phyloP scores from a whole-genome alignment of 35 echinoderm and acorn worm genomes.

The Ophioderma brevispina region DNA sequence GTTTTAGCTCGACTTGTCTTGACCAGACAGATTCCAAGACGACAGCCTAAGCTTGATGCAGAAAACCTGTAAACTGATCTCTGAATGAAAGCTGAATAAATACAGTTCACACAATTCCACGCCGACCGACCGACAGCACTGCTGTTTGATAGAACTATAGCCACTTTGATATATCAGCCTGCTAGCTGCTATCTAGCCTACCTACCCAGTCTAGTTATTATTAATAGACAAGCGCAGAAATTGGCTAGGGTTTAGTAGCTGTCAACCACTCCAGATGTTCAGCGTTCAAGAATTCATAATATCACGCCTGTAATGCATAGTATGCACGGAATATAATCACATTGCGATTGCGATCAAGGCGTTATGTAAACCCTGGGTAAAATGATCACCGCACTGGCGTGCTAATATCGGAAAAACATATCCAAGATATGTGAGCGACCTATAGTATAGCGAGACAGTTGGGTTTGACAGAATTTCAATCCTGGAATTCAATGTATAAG shows the following conservation, averaged over 20 bases:
- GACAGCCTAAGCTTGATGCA: background rate
- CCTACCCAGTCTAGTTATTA: constrained; percentile 3
- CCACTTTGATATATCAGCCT: background rate
- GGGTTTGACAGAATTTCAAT: no score
- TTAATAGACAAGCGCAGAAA: constrained; percentile 13
- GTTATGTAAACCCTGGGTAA: constrained; percentile 15
- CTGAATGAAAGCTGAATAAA: constrained; percentile 1
- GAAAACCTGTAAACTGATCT: constrained; percentile 8
- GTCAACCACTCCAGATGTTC: constrained; percentile 43
- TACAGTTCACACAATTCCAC: background rate
- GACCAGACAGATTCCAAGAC: background rate
- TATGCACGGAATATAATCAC: constrained; percentile 51
- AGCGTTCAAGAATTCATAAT: constrained; percentile 38
- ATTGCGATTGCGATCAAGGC: constrained; percentile 19
- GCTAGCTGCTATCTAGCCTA: background rate
- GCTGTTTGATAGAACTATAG: background rate
- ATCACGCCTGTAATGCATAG: constrained; percentile 31
- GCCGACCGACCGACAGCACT: background rate
- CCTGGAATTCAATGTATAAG: no score
- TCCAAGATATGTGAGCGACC: background rate
- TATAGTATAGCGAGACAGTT: background rate
- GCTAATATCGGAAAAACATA: background rate
- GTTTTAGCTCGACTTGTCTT: background rate
- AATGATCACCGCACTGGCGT: constrained; percentile 14
- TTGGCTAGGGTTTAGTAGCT: constrained; percentile 9